Conservation (phyloP, 2,113 vertebrate species). For the Eupsittula cactorum region DNA sequence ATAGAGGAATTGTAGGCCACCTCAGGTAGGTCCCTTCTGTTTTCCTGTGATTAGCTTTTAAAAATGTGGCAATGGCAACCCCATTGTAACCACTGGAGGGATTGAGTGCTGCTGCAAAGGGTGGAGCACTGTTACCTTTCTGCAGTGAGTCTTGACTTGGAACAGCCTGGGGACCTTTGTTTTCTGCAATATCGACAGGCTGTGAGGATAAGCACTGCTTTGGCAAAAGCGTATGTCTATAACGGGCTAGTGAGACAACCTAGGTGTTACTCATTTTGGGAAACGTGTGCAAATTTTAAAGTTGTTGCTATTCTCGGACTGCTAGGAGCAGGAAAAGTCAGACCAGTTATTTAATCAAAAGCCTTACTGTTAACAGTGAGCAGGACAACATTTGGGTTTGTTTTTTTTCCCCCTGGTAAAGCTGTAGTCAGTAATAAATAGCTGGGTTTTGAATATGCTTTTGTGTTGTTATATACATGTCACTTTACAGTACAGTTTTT, state of each 20-base stretch:
- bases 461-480: not conserved
- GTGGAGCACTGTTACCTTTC: not conserved
- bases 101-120: fast-evolving
- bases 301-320: not conserved
- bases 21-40: not conserved
- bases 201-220: not conserved
- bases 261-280: not conserved
- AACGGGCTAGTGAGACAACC: not conserved
- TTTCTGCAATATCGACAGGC: not conserved
- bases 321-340: not conserved
- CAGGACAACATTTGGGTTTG: not conserved
- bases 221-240: not conserved
- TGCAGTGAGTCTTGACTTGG: not conserved
- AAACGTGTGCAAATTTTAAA: not conserved
- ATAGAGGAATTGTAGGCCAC: not conserved
- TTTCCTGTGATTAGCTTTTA: not conserved
- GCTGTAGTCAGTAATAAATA: not conserved
- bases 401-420: not conserved
- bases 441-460: not conserved
- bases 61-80: not conserved
- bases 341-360: not conserved
- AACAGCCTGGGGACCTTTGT: not conserved
- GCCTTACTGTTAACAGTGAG: not conserved
- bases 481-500: not conserved
- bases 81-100: not conserved